phyloP scores from a whole-genome alignment of 2,888 invertebrate species.

The Erebia ligea region DNA sequence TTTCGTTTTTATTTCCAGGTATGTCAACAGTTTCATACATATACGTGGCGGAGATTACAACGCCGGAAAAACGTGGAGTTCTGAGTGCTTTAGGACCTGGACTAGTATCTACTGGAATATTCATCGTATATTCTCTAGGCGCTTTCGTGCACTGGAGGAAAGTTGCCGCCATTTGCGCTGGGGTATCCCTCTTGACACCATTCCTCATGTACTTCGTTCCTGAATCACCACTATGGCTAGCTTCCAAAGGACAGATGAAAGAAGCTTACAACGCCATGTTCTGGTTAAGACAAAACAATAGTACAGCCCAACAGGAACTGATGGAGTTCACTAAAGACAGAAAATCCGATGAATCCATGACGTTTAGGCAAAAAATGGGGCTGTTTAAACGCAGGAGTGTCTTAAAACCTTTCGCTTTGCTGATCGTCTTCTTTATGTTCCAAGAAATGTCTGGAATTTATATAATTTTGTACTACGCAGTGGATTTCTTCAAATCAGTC shows the following conservation, averaged over 20 bases:
- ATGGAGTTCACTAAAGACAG: constrained; percentile 82
- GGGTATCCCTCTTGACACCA: constrained; percentile 81
- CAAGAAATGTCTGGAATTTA: constrained; percentile 90
- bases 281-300: constrained; percentile 86
- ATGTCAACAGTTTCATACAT: constrained; percentile 88
- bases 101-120: constrained; percentile 88
- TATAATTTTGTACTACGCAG: constrained; percentile 88
- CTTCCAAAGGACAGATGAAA: constrained; percentile 83
- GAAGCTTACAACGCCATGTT: constrained; percentile 85
- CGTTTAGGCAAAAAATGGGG: constrained; percentile 66
- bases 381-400: constrained; percentile 81
- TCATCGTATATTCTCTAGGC: constrained; percentile 87
- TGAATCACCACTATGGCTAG: constrained; percentile 87
- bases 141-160: constrained; percentile 86
- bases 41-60: constrained; percentile 87
- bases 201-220: constrained; percentile 85
- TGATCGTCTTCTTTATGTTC: constrained; percentile 86
- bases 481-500: constrained; percentile 87
- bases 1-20: constrained; percentile 68
- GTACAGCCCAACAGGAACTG: constrained; percentile 85
- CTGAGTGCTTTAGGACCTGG: constrained; percentile 88
- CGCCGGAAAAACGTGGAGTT: constrained; percentile 86
- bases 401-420: constrained; percentile 86
- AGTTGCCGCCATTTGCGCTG: constrained; percentile 85
- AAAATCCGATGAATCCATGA: constrained; percentile 64